A percentile compares a stretch with the other conserved stretches of the same genome.
These are phyloP conservation scores for Shinisaurus crocodilurus DNA, from an alignment of 2,113 vertebrate species.

Conservation along the genomic window DNA sequence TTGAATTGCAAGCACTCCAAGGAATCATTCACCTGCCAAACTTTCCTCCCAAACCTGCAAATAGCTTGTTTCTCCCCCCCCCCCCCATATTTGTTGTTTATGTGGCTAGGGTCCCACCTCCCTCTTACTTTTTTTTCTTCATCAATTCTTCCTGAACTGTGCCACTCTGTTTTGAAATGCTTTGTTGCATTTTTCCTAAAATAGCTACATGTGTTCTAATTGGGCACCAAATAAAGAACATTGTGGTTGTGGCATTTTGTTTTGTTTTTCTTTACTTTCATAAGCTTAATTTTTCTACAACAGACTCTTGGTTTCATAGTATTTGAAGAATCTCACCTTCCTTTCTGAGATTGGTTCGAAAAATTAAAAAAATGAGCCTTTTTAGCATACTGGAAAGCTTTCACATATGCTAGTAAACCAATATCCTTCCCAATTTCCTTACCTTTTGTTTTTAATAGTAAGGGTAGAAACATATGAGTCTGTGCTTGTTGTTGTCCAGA, in stretches of 20 bases:
- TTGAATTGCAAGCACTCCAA: conserved; percentile 22
- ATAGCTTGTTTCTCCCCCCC: not conserved
- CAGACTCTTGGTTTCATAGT: not conserved
- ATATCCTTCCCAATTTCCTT: not conserved
- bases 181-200: accelerated
- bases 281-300: not conserved
- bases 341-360: not conserved
- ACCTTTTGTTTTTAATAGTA: not conserved
- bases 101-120: not conserved
- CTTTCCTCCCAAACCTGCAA: not conserved
- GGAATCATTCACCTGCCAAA: conserved; percentile 53
- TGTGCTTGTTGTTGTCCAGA: not conserved
- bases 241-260: not conserved
- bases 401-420: not conserved
- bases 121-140: not conserved
- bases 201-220: not conserved
- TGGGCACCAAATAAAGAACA: conserved; percentile 15
- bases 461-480: not conserved
- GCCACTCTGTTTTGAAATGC: accelerated
- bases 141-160: not conserved
- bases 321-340: not conserved
- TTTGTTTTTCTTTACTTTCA: not conserved
- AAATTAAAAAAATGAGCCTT: not conserved
- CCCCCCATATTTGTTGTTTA: not conserved
- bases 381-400: not conserved